Base-by-base conservation (phyloP, 1,140 invertebrate genomes). In the Drosophila ananassae region DNA sequence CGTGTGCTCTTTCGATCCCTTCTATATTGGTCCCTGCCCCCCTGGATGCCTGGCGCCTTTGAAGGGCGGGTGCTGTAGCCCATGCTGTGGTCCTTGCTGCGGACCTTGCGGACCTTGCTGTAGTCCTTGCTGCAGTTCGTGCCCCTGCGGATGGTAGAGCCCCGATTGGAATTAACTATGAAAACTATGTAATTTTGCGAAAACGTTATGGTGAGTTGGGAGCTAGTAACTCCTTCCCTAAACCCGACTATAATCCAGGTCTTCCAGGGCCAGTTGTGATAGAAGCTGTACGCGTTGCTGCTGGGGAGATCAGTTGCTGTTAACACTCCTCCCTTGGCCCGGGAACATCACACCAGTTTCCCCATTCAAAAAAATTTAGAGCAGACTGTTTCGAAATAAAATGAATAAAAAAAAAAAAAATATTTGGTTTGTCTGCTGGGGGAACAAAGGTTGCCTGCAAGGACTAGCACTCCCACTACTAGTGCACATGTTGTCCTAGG, bases 401-500 rank as follows among this genome's bases (percentile, higher is more conserved):
- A 25, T 6, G 17, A 55, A 59, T 37, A 13, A 34, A 8, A 52
- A 6, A 34, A 8, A 52, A 6, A 28, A 25, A 30, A 21, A 25
- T 12, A 34, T 12, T 22, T 24, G 3, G 0, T 2, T 8, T n/a
- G 21, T 28, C 25, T 5, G 25, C 25, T 28, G 7, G 25, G 25
- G 25, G 25, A 6, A 28, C 25, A 28, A 5, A 7, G 25, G 25
- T 28, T 28, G 25, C 25, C 77, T 69, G 53, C 55, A 24, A 34
- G 34, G 32, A 12, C 24, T 32, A 13, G 47, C 6, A 39, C 39
- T 8, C 24, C 13, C 25, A 6, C 28, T 54, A 6, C 28, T 54
- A 13, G 13, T 41, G 68, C 57, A 55, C 17, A 74, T 87, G 82
- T 87, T 87, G 82, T 77, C 83, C 62, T 89, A 87, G 83, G 83